Evolutionary conservation across 2,113 vertebrate species (phyloP).

Genomic region (Oreotrochilus melanogaster): DNA sequence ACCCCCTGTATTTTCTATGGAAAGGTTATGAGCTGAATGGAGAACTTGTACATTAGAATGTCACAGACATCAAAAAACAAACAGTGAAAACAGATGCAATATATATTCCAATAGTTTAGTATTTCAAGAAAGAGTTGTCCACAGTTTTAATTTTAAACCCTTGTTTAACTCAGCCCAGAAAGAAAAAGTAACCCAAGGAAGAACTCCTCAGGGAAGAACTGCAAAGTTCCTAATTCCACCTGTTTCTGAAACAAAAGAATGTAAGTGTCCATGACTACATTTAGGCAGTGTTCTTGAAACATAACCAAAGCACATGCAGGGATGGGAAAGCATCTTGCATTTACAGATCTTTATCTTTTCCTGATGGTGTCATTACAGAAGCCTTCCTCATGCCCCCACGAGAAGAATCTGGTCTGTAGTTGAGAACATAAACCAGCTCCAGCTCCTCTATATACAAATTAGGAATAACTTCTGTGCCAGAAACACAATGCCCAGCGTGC

Average conservation of each 20-base stretch:
- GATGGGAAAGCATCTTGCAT: background rate
- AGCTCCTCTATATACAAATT: background rate
- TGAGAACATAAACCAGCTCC: background rate
- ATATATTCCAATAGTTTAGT: background rate
- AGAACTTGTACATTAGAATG: background rate
- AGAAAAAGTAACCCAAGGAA: background rate
- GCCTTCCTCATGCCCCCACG: background rate
- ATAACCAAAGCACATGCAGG: background rate
- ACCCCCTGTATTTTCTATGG: background rate
- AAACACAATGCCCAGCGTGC: background rate
- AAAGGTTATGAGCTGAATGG: background rate
- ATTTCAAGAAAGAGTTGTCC: background rate
- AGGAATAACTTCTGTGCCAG: background rate
- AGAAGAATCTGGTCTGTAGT: background rate
- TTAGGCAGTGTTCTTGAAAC: background rate
- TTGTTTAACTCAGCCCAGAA: background rate
- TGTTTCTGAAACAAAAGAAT: background rate
- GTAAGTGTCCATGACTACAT: background rate
- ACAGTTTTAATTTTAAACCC: background rate
- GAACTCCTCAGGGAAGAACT: background rate
- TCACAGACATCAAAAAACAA: background rate
- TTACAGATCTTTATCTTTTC: background rate
- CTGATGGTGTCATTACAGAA: background rate
- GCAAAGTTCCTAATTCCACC: background rate
- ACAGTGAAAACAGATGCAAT: background rate